Evolutionary conservation across 2,888 invertebrate genomes (phyloP), one percentile per base, ranked within the genome.

Genomic region (Pollenia amentaria): DNA sequence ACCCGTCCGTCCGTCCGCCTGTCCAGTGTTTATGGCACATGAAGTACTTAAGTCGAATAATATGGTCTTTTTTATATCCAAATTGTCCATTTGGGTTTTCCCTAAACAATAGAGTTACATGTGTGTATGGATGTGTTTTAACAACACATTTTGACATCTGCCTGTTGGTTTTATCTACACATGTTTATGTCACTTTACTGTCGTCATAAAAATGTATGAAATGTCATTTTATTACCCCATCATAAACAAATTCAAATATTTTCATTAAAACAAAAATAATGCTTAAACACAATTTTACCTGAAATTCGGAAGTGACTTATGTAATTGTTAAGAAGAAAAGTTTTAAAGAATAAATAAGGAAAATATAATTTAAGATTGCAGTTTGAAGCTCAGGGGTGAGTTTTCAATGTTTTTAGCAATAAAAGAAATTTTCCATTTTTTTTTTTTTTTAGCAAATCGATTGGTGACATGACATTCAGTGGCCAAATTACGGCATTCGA

Each of bases 81-180:
- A 48, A 77, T 53, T 82, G 69, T 62, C 44, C 29, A 53, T 75
- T 60, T 55, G 55, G 51, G 55, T 46, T 70, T 77, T 77, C 64
- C 70, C 73, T 48, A 77, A 60, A 64, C 70, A 64, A 62, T 75
- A 77, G 21, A 70, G 65, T 72, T 48, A 55, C 75, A 44, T 55
- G 42, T 55, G 55, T 44, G 18, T 18, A 8, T 53, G 14, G 1
- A 14, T 48, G 10, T 48, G 16, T 55, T 55, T 44, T 42, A 73
- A 75, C 65, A 46, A 75, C 3, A 67, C 12, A 60, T 29, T 69
- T 81, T 48, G 48, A 67, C 75, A 82, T 42, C 14, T 82, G 53
- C 14, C 38, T 65, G 29, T 29, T 70, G n/a, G 2, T 53, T 57
- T 48, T 76, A 62, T 40, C 38, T 53, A 55, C 53, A 73, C 55